phyloP scores from a whole-genome alignment of 2,113 vertebrate species.

The Semnornis frantzii region DNA sequence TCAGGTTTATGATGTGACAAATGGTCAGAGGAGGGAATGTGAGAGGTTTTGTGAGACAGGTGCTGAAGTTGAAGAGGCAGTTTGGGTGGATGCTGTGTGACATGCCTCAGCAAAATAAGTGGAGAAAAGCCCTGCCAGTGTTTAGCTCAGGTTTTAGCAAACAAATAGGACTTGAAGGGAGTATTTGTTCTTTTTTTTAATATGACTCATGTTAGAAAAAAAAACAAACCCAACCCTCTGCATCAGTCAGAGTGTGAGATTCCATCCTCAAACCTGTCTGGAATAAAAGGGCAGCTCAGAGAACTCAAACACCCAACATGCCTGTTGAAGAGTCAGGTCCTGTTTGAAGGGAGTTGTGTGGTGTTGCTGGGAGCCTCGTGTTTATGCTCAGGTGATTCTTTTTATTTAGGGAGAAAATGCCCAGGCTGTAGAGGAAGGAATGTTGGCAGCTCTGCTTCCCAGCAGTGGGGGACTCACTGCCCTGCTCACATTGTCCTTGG shows the following conservation, averaged over 20 bases:
- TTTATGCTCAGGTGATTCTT: not conserved
- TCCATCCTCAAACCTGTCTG: not conserved
- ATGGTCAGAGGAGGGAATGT: not conserved
- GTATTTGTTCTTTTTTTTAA: not conserved
- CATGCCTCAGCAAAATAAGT: not conserved
- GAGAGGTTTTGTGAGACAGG: not conserved
- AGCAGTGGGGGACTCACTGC: not conserved
- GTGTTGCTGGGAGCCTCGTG: fast-evolving
- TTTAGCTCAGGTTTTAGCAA: not conserved
- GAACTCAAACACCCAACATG: not conserved
- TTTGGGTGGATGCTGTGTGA: not conserved
- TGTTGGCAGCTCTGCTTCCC: not conserved
- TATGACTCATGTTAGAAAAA: not conserved
- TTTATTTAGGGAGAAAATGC: not conserved
- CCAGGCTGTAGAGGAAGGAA: not conserved
- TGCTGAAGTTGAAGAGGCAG: not conserved
- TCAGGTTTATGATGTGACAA: not conserved
- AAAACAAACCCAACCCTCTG: not conserved
- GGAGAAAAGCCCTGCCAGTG: not conserved
- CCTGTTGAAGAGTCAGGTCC: not conserved
- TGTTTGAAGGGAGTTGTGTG: not conserved
- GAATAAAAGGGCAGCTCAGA: not conserved
- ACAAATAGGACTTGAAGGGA: not conserved
- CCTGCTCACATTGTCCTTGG: not conserved
- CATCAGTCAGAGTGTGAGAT: not conserved